Base-by-base conservation (phyloP, 2,113 vertebrate genomes). In the Scomber japonicus region DNA sequence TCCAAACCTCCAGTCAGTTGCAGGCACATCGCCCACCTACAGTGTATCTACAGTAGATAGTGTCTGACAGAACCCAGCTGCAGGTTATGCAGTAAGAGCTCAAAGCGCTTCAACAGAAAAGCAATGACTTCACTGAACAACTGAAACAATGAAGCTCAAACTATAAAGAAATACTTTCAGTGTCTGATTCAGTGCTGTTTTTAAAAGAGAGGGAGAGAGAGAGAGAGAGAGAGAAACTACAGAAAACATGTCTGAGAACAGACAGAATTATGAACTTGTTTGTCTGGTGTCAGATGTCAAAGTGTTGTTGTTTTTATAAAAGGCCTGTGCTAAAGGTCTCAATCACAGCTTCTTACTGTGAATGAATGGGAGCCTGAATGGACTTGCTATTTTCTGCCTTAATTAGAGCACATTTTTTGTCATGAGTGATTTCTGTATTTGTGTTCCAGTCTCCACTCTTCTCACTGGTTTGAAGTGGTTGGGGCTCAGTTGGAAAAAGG, bases 291-390 rank as follows among this genome's bases (percentile, higher is more conserved):
- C 75, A 77, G 44, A 62, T 3, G 24, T 68, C 12, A n/a, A 74
- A 77, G 44, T 48, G 53, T 19, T 4, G 71, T 79, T 85, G 48
- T 15, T 64, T 71, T 40, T 16, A 66, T 78, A 88, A 80, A 78
- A 30, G 82, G 17, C 7, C 11, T 0, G 15, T 64, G 49, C 68
- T 19, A 53, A 48, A 82, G 40, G 13, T 57, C 24, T 53, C 46
- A 56, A 69, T 35, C 35, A 35, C 21, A 57, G 30, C 59, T 50
- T 40, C 14, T 49, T 3, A 48, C n/a, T 31, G 27, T 21, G 8
- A 45, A 63, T 16, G 13, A 19, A 2, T 3, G n/a, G n/a, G n/a
- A n/a, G n/a, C n/a, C n/a, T n/a, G n/a, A n/a, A n/a, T n/a, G n/a
- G n/a, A n/a, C n/a, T n/a, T n/a, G n/a, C n/a, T n/a, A n/a, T n/a